Base-by-base conservation (phyloP, 2,888 invertebrate species). In the Linnaemya vulpina region DNA sequence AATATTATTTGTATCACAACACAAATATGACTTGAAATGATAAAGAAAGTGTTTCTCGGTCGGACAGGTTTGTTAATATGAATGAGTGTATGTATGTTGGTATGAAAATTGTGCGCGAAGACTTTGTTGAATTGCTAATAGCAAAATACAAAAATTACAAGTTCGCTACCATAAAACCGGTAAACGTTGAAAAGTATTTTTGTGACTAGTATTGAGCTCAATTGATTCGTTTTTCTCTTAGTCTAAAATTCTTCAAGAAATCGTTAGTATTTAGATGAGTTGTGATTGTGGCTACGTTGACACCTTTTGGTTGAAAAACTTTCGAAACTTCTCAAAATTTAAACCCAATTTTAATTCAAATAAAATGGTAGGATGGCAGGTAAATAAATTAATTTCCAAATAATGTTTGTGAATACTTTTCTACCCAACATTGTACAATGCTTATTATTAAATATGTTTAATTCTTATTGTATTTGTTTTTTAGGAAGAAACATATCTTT, bases 401-500 rank as follows among this genome's bases (percentile, higher is more conserved):
- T 35, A 25, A 11, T 7, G 46, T 46, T 46, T 7, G 22, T 53
- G 4, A 3, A 22, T 65, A 25, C 38, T 65, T 53, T 17, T 51
- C 30, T 53, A 22, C 7, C 8, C 11, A 11, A 1, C 22, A 20
- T 46, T 35, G 38, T 62, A n/a, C 20, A 35, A 7, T 60, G 49
- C 5, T 3, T 5, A 30, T 30, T 30, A 2, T 2, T 30, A 30
- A 3, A 30, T 30, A 30, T 30, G 2, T 30, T 30, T 30, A 30
- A 3, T 30, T 30, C 30, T 2, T 17, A 70, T 63, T 40, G 30
- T 13, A 62, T 1, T 75, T 76, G 17, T 67, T 89, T 89, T 17
- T 94, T 62, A 91, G 94, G 94, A 93, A 91, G 91, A 93, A 90
- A 87, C 93, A 89, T 90, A 90, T 86, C 93, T 97, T 30, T 97